Base-by-base conservation (phyloP, 2,797 vertebrate species). In the Lagodon rhomboides region DNA sequence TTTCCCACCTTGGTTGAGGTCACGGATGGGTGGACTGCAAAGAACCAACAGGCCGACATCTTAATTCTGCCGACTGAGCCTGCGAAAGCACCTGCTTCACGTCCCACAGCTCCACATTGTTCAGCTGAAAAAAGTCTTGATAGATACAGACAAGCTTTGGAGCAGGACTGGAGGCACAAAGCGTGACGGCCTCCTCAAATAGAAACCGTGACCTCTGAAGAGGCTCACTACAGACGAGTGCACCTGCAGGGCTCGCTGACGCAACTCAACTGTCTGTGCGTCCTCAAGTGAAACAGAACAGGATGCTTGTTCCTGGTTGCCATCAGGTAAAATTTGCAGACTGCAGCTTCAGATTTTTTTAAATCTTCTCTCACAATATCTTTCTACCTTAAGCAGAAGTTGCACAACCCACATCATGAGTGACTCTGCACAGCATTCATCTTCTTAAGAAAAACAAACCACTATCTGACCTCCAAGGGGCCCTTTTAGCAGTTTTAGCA, bases 171-270 rank as follows among this genome's bases (percentile, higher is more conserved):
- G 51, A 79, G 53, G 62, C 71, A 69, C 60, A 58, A 82, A 68
- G 71, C 80, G 73, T 73, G 65, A 87, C 73, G 60, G 8, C 49
- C 46, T 60, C 27, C 18, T 81, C 47, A 69, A 73, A 81, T 17
- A 86, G 73, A 85, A 79, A 77, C 64, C 0, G 6, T 68, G 53
- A 77, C 44, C 50, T 85, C 66, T 69, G 27, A 65, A 70, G 67
- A 12, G 22, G 20, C 58, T 73, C 43, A 5, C 34, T 69, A 17
- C 11, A 44, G 41, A 53, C 64, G 47, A 34, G 16, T 46, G 41
- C 83, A 89, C 80, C 87, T 92, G 84, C 82, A 77, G 47, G 44
- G 43, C 25, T 72, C 53, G n/a, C 56, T 78, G 80, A 60, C 0
- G 1, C 62, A 74, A 65, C 75, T 72, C 17, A 77, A 73, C 60